A percentile compares a stretch with the other conserved stretches of the same genome.
phyloP scores from a whole-genome alignment of 2,797 vertebrate species.

The Falco rusticolus region DNA sequence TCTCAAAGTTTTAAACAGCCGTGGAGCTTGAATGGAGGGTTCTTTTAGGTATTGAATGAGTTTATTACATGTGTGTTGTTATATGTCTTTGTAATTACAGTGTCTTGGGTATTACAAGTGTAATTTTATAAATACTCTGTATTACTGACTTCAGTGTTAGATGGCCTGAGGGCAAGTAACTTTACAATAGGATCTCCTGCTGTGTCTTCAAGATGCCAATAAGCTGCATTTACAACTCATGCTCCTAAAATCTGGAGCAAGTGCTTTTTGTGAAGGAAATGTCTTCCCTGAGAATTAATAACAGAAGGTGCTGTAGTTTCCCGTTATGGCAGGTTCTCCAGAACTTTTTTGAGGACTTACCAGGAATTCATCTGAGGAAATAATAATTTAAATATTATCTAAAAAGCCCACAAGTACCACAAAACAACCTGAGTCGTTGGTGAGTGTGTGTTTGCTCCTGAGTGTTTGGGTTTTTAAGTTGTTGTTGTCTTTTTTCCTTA shows the following conservation, averaged over 20 bases:
- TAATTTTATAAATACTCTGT: background rate
- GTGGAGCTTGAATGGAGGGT: accelerated
- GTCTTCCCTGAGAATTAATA: background rate
- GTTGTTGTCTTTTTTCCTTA: background rate
- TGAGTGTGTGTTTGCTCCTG: background rate
- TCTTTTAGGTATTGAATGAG: background rate
- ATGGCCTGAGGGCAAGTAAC: background rate
- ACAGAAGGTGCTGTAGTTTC: background rate
- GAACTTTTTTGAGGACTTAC: background rate
- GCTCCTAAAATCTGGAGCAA: background rate
- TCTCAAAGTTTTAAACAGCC: background rate
- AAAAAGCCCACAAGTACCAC: background rate
- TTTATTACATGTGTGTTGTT: background rate
- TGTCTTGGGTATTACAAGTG: background rate
- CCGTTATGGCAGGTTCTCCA: background rate
- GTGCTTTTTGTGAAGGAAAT: background rate
- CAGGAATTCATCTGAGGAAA: background rate
- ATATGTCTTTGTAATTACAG: background rate
- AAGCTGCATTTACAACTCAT: background rate
- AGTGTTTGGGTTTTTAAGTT: background rate
- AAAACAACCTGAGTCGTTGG: background rate
- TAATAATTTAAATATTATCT: background rate
- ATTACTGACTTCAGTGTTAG: background rate
- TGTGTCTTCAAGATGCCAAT: background rate
- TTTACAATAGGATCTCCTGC: background rate